A percentile compares a stretch with the other conserved stretches of the same genome.
phyloP scores from a whole-genome alignment of 2,113 vertebrate genomes.

The Nibea albiflora region DNA sequence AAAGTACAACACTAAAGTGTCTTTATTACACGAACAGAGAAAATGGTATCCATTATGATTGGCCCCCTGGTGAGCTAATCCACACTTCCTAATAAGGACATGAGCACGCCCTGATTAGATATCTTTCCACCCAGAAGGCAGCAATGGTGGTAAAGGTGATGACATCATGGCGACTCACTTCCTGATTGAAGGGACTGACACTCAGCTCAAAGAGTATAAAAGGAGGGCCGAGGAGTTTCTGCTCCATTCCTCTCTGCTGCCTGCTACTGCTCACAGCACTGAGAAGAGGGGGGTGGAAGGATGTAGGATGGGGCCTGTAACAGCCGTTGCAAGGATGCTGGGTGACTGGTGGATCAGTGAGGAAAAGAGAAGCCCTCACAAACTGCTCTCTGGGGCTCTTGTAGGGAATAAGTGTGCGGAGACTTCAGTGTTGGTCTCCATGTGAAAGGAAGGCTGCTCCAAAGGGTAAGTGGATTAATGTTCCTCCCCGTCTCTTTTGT shows the following conservation, averaged over 20 bases:
- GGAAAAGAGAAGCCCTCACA: conserved; percentile 19
- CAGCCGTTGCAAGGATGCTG: conserved; percentile 30
- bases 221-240: conserved; percentile 80
- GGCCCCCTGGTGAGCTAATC: conserved; percentile 46
- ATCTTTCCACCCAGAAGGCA: conserved; percentile 88
- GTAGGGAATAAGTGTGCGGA: not conserved
- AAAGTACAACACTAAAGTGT: not conserved
- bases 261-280: conserved; percentile 70
- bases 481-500: conserved; percentile 22
- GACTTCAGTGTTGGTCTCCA: not conserved
- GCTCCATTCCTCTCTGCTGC: conserved; percentile 88
- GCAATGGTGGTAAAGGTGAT: conserved; percentile 84
- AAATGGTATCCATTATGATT: conserved; percentile 41
- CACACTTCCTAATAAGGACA: conserved; percentile 72
- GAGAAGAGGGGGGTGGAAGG: conserved; percentile 49
- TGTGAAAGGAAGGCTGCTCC: conserved; percentile 16
- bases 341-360: conserved; percentile 26
- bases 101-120: conserved; percentile 65
- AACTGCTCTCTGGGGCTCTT: conserved; percentile 32
- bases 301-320: conserved; percentile 47
- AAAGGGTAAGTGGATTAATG: conserved; percentile 85
- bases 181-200: conserved; percentile 96
- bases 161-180: conserved; percentile 99
- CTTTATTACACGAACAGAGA: conserved; percentile 31
- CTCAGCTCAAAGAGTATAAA: conserved; percentile 93